Percentiles rank a stretch among this genome's conserved stretches.
phyloP scores from a whole-genome alignment of 2,113 vertebrate species.

The Todiramphus saurophagus region DNA sequence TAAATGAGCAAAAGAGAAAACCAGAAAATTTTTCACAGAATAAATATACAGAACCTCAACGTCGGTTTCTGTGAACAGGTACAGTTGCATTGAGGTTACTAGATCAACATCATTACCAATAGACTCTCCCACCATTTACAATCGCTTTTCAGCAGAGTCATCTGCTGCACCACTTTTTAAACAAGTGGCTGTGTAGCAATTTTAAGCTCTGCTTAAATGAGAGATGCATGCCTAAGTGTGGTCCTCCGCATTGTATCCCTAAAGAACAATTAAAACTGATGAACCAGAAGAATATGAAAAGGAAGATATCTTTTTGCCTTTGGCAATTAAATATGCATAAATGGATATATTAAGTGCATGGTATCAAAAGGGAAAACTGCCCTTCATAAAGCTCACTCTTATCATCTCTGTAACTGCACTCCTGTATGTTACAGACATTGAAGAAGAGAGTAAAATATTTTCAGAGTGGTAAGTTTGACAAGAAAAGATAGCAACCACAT shows the following conservation, averaged over 20 bases:
- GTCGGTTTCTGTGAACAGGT: neutral
- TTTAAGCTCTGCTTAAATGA: neutral
- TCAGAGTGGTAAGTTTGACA: constrained; percentile 49
- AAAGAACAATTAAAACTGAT: neutral
- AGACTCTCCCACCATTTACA: neutral
- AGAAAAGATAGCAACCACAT: constrained; percentile 56
- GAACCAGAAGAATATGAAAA: neutral
- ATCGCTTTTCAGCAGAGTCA: neutral
- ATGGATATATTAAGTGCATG: neutral
- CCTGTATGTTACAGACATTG: neutral
- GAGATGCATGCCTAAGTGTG: neutral
- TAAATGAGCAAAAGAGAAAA: neutral
- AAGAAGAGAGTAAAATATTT: constrained; percentile 48
- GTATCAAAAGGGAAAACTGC: neutral
- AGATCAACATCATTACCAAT: fast-evolving
- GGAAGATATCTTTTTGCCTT: neutral
- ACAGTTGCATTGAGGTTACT: neutral
- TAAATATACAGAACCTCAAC: neutral
- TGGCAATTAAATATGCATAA: neutral
- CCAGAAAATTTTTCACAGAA: neutral
- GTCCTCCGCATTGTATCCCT: no score
- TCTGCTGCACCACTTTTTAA: neutral
- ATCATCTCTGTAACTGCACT: neutral
- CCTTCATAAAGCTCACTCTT: neutral
- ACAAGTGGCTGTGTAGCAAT: neutral